Base-by-base conservation (phyloP, 2,888 invertebrate genomes). In the Pherbina coryleti region DNA sequence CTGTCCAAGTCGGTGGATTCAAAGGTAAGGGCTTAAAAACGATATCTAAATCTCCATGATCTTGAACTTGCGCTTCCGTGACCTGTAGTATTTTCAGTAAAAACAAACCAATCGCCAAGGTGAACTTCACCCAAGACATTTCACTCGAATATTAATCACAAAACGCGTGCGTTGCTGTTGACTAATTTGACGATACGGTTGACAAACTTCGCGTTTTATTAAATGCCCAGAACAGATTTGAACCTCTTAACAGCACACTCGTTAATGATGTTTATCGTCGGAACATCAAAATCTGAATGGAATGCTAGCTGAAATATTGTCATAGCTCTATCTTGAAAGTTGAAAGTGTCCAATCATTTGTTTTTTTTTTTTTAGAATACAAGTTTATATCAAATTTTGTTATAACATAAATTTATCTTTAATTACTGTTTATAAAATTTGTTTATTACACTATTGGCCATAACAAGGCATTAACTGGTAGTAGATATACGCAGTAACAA, bases 1-100 rank as follows among this genome's bases (percentile, higher is more conserved):
- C 82, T 14, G 70, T 73, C 83, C 83, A 83, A 60, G 71, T 71
- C 7, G 82, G 70, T 7, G 25, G 4, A 71, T 78, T 79, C 5
- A 49, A 25, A 17, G 28, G 28, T 49, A 37, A n/a, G 7, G 71
- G n/a, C 37, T 37, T 37, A 19, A 34, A 37, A 19, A 44, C 67
- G 4, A 22, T 25, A 60, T 60, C n/a, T 25, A n/a, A n/a, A 34
- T 67, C 22, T n/a, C 5, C 9, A 4, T 37, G 11, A 66, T 66
- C 31, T 19, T 66, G 17, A 34, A n/a, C 7, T 60, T 60, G 28
- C 11, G 60, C 25, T 60, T 28, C 60, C 5, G 60, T 17, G 25
- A 14, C 17, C 3, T 8, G 17, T 60, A 28, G 25, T 60, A 28
- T 17, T 60, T 28, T 25, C 14, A 28, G 28, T 9, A 60, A 9